Evolutionary conservation across 1,140 invertebrate genomes (phyloP).

Genomic region (Drosophila rhopaloa): DNA sequence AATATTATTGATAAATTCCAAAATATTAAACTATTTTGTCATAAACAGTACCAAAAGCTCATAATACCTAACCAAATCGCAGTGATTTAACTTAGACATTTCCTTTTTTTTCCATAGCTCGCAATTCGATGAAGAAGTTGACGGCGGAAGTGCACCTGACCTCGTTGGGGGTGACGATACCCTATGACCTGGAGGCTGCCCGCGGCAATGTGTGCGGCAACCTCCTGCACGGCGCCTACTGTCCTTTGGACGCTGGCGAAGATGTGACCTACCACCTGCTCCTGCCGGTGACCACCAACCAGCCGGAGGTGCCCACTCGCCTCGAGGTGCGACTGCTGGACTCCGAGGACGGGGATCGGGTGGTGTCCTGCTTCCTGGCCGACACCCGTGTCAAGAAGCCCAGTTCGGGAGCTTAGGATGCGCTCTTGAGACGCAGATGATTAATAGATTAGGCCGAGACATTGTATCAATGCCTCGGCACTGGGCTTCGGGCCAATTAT

Average conservation of each 20-base stretch:
- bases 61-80: no score
- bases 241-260: constrained; percentile 71
- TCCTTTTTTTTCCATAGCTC: constrained; percentile 24
- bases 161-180: constrained; percentile 66
- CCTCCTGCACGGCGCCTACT: constrained; percentile 71
- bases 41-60: no score
- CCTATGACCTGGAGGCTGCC: constrained; percentile 52
- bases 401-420: constrained; percentile 1
- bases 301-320: constrained; percentile 67
- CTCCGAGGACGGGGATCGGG: constrained; percentile 16
- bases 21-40: no score
- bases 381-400: constrained; percentile 64
- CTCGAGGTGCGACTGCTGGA: constrained; percentile 64
- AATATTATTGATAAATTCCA: no score
- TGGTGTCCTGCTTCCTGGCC: constrained; percentile 68
- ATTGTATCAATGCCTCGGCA: constrained; percentile 73
- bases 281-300: constrained; percentile 47
- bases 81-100: no score
- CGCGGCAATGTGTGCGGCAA: constrained; percentile 66
- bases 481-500: constrained; percentile 48
- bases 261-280: constrained; percentile 74
- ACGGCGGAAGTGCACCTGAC: constrained; percentile 60
- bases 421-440: background rate
- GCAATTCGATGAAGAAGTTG: constrained; percentile 53
- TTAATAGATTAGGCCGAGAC: constrained; percentile 31